Percentiles rank a stretch among this genome's conserved stretches.
These are phyloP conservation scores for Indicator maculatus DNA, from an alignment of 2,113 vertebrate species.

Conservation along the genomic window DNA sequence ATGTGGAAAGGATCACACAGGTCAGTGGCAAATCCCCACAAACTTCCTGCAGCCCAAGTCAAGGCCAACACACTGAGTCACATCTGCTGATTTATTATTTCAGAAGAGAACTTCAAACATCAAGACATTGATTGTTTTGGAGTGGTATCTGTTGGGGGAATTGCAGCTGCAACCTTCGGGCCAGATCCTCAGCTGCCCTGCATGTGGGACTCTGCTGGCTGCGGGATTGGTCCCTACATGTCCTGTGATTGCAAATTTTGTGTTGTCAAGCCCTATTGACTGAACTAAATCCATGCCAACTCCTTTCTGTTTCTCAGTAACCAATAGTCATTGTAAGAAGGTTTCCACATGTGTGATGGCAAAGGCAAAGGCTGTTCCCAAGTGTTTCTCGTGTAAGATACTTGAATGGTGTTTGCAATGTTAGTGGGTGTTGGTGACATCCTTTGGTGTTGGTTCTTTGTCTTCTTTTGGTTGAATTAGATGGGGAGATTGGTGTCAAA, in stretches of 20 bases:
- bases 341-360: conserved; percentile 92
- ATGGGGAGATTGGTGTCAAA: background rate
- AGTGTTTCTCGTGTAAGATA: conserved; percentile 91
- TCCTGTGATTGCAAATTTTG: background rate
- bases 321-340: conserved; percentile 88
- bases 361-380: conserved; percentile 84
- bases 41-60: background rate
- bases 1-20: background rate
- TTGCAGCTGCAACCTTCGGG: background rate
- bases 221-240: background rate
- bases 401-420: conserved; percentile 61
- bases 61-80: background rate
- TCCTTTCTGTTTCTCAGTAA: conserved; percentile 84
- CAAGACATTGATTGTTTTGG: background rate
- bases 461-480: conserved; percentile 23
- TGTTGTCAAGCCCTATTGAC: background rate
- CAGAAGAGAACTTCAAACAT: background rate
- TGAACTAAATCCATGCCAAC: conserved; percentile 58
- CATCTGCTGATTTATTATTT: background rate
- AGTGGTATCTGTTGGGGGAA: background rate
- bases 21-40: background rate
- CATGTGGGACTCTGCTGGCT: background rate
- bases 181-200: background rate
- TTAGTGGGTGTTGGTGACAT: conserved; percentile 25
- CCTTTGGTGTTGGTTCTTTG: conserved; percentile 66